A percentile compares a stretch with the other conserved stretches of the same genome.
These are phyloP conservation scores for Colinus virginianus DNA, from an alignment of 2,113 vertebrate genomes.

Conservation along the genomic window DNA sequence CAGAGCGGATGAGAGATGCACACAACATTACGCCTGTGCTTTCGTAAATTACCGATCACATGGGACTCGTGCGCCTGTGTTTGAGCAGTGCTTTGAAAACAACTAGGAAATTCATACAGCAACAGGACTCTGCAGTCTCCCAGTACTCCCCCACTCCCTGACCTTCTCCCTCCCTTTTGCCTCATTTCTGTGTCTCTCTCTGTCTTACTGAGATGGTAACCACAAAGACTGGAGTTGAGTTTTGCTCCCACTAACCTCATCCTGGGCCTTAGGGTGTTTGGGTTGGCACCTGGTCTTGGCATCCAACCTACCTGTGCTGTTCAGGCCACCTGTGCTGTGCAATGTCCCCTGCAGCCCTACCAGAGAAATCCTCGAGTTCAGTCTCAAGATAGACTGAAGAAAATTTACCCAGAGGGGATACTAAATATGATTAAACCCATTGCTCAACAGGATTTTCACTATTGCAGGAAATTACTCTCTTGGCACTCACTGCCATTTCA, in stretches of 20 bases:
- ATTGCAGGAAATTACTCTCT: slow-evolving; percentile 14
- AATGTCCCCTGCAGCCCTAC: neutral
- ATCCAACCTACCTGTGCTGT: neutral
- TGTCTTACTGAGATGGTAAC: neutral
- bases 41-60: slow-evolving; percentile 72
- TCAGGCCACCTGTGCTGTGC: neutral
- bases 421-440: neutral
- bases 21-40: slow-evolving; percentile 48
- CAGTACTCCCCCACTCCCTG: neutral
- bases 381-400: neutral
- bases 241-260: neutral
- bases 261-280: neutral
- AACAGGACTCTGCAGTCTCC: slow-evolving; percentile 41
- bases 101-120: slow-evolving; percentile 76
- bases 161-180: neutral
- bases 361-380: neutral
- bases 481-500: neutral
- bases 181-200: neutral
- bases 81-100: slow-evolving; percentile 57
- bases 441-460: slow-evolving; percentile 32
- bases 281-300: neutral
- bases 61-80: slow-evolving; percentile 50
- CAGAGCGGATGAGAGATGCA: neutral
- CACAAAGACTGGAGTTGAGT: neutral
- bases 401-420: neutral